phyloP scores from a whole-genome alignment of 2,113 vertebrate genomes.

The Cairina moschata region DNA sequence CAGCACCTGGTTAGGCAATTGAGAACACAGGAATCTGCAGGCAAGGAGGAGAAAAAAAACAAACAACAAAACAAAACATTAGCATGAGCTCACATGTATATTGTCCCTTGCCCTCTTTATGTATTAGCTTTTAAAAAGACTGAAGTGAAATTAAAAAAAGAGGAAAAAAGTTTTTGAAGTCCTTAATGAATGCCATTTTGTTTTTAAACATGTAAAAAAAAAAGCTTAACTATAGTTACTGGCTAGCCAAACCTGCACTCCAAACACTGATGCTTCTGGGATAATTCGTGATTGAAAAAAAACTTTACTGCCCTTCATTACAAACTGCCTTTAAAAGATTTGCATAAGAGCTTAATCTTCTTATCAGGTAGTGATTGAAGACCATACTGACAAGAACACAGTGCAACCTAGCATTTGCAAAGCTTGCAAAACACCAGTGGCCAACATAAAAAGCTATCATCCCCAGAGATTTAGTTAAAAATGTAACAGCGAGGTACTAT shows the following conservation, averaged over 20 bases:
- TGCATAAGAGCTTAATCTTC: slow-evolving; percentile 44
- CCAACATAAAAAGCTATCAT: not conserved
- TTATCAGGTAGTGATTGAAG: not conserved
- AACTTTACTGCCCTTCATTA: not conserved
- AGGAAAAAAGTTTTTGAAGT: not conserved
- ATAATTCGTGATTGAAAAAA: not conserved
- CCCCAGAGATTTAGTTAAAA: not conserved
- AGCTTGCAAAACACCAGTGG: not conserved
- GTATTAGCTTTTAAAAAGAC: not conserved
- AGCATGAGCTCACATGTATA: not conserved
- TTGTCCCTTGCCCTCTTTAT: not conserved
- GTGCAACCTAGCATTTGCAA: not conserved
- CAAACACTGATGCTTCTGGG: not conserved
- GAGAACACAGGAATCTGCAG: slow-evolving; percentile 95
- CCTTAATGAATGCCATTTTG: not conserved
- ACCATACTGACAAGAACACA: rapidly evolving
- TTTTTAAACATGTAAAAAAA: not conserved
- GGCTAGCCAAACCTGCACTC: not conserved
- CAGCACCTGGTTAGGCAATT: slow-evolving; percentile 94
- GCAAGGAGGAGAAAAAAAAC: not conserved
- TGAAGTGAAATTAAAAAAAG: not conserved
- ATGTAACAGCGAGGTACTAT: not conserved
- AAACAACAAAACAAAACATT: not conserved
- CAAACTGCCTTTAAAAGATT: not conserved
- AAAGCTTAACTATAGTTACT: not conserved